Base-by-base conservation (phyloP, 2,888 invertebrate species). In the Drosophila testacea region DNA sequence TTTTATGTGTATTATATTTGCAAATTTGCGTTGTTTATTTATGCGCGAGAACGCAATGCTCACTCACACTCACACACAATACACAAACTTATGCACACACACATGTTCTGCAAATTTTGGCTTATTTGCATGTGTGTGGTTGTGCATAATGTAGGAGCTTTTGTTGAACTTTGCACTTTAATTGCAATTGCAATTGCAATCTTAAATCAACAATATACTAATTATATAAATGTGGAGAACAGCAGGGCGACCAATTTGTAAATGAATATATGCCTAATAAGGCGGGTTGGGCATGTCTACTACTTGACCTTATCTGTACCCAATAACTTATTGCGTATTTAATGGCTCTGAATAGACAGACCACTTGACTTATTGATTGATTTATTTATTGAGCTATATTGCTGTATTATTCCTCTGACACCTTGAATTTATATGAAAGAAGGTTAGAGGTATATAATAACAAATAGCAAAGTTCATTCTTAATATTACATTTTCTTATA, bases 11-110 rank as follows among this genome's bases (percentile, higher is more conserved):
- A 87, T 85, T 79, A 84, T 84, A 84, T 82, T 84, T 84, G 82
- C 79, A 79, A 87, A 84, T 87, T 81, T 84, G 77, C 55, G 69
- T 77, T 86, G 86, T 83, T 83, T 86, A 86, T 83, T 86, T 83
- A 83, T 83, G 83, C 83, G 73, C 79, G 71, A 69, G 71, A 75
- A 66, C 75, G 62, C 67, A 69, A 52, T 39, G 56, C 72, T 63
- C 60, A 57, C 64, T 57, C 28, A 56, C 56, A 55, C 50, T 56
- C 59, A 62, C 46, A 41, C 52, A 59, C 56, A 36, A 16, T 16
- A 16, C 16, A 16, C 16, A 16, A 16, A 16, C 16, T 16, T 16
- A 16, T 16, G 16, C 16, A 16, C 16, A 56, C 16, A 63, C 32
- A 32, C 36, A 36, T 16, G 7, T 46, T 16, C 48, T 2, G 6